Conservation (phyloP, 2,113 vertebrate species). For the Asarcornis scutulata region DNA sequence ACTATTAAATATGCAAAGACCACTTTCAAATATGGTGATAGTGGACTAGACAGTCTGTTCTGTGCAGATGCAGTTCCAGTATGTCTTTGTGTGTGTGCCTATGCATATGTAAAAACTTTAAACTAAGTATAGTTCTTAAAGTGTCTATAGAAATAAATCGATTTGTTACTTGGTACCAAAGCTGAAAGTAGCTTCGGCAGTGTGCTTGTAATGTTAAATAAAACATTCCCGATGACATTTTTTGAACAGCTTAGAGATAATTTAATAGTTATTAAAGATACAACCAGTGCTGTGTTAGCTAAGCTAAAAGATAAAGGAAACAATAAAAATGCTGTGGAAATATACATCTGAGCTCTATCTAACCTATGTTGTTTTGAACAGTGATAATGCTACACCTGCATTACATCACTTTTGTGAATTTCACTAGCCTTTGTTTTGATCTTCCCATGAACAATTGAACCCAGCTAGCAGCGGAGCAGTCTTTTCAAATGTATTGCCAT, state of each 20-base stretch:
- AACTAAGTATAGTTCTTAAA: background rate
- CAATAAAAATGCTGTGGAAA: background rate
- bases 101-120: background rate
- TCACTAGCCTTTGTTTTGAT: background rate
- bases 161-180: background rate
- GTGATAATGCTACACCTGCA: background rate
- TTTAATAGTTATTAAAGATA: background rate
- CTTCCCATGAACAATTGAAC: background rate
- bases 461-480: background rate
- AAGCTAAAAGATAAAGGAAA: background rate
- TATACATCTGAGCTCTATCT: background rate
- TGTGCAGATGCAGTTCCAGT: background rate
- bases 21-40: background rate
- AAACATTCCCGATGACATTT: background rate
- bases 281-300: background rate
- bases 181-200: background rate
- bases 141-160: background rate
- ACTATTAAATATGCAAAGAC: background rate
- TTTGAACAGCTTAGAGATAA: background rate
- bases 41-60: background rate
- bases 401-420: background rate
- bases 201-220: background rate
- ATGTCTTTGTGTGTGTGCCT: accelerated
- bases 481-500: background rate
- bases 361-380: background rate